Evolutionary conservation across 2,797 vertebrate genomes (phyloP).

Genomic region (Cuculus canorus): DNA sequence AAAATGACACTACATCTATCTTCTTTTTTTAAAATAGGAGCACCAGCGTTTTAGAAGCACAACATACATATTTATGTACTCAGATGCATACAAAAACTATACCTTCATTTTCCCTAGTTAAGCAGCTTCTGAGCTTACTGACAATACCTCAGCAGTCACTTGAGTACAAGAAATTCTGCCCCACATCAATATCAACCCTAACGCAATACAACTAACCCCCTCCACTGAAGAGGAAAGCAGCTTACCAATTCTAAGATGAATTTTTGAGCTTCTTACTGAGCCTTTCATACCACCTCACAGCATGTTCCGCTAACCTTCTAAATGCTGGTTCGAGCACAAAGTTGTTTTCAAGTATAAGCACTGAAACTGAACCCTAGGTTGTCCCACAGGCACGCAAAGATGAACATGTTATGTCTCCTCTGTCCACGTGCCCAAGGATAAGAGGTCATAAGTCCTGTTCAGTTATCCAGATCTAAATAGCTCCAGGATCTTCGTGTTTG

Average conservation of each 20-base stretch:
- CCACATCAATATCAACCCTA: neutral
- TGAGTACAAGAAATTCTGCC: neutral
- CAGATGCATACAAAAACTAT: neutral
- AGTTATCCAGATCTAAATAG: neutral
- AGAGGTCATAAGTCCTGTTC: neutral
- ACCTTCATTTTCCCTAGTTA: neutral
- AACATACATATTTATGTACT: neutral
- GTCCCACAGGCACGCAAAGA: neutral
- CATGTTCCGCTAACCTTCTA: neutral
- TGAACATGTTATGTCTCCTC: neutral
- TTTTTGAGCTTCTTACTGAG: neutral
- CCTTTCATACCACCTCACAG: neutral
- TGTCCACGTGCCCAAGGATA: accelerated
- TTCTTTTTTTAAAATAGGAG: neutral
- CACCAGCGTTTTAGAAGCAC: neutral
- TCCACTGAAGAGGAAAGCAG: neutral
- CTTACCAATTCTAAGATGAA: neutral
- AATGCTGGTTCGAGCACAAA: neutral
- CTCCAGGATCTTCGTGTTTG: neutral
- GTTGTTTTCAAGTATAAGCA: neutral
- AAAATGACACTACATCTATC: neutral
- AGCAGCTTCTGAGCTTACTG: neutral
- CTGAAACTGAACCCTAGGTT: neutral
- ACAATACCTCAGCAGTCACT: neutral
- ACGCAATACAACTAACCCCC: neutral